Conservation (phyloP, 2,113 vertebrate species). For the Piliocolobus tephrosceles region DNA sequence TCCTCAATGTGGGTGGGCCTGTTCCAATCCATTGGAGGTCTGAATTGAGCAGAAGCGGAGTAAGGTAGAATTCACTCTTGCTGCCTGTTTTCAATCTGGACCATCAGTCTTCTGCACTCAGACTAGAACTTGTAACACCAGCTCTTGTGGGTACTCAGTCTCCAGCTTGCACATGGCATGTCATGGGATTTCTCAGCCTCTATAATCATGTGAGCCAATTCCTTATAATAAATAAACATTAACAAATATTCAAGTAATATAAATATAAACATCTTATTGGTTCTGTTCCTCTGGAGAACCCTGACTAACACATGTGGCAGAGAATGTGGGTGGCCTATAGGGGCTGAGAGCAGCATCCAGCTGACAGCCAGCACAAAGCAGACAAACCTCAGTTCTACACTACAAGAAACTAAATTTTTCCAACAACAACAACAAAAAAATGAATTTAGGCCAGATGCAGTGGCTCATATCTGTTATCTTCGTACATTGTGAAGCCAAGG, state of each 20-base stretch:
- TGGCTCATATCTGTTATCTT: too few species aligned
- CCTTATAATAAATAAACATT: neutral
- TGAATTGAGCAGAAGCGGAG: neutral
- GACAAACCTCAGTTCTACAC: neutral
- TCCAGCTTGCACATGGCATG: neutral
- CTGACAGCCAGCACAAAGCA: neutral
- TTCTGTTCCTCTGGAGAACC: neutral
- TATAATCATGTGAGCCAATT: neutral
- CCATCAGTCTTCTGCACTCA: neutral
- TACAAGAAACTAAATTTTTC: neutral
- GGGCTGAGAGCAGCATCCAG: neutral
- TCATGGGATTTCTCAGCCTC: neutral
- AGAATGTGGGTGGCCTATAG: neutral
- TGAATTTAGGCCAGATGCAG: neutral
- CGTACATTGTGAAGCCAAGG: too few species aligned
- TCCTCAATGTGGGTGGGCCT: neutral
- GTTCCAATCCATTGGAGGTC: neutral
- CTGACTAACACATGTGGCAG: neutral
- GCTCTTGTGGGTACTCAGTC: neutral
- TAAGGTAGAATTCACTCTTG: neutral
- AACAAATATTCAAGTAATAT: neutral
- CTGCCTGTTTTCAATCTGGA: neutral
- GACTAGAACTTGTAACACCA: neutral
- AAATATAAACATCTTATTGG: neutral
- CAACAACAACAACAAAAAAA: neutral